Evolutionary conservation across 2,888 invertebrate species (phyloP), one percentile per base, ranked within the genome.

Genomic region (Trachelus tabidus): DNA sequence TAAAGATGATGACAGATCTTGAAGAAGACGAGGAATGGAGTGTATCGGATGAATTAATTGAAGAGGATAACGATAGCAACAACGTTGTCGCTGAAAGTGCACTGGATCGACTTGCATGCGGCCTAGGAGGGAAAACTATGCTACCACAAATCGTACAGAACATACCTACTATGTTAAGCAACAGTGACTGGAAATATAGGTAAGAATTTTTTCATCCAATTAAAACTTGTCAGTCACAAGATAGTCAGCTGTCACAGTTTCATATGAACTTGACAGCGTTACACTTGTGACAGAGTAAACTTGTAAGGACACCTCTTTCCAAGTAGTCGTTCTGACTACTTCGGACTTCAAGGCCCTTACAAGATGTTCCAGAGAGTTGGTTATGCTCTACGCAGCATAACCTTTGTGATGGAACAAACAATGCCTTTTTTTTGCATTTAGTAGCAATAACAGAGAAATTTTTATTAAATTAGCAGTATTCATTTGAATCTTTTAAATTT

Each of bases 11-110:
- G 97, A 97, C 98, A 75, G 98, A 98, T 87, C 92, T 98, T 78
- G 98, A 98, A 69, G 98, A 98, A 77, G 98, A 98, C 84, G 95
- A 95, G 23, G 96, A 97, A 79, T 98, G 98, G 98, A 94, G 97
- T 35, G 93, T 95, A 77, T 95, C 96, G 69, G 98, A 98, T 90
- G 97, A 98, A 89, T 94, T 96, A 33, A 94, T 96, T 31, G 98
- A 98, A 82, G 98, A 98, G 81, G 99, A 99, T 89, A 97, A 96
- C 88, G 98, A 98, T 91, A 97, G 97, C 86, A 98, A 98, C 91
- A 96, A 97, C 85, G 97, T 98, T 11, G 97, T 98, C 74, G 99
- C 98, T 0, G 99, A 99, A 92, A 98, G 98, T 34, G 98, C 98
- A 11, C 93, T 99, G 78, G 99, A 99, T 93, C 95, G 99, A 82